Base-by-base conservation (phyloP, 64 coral and sea anemone genomes). In the Cladopsammia gracilis region DNA sequence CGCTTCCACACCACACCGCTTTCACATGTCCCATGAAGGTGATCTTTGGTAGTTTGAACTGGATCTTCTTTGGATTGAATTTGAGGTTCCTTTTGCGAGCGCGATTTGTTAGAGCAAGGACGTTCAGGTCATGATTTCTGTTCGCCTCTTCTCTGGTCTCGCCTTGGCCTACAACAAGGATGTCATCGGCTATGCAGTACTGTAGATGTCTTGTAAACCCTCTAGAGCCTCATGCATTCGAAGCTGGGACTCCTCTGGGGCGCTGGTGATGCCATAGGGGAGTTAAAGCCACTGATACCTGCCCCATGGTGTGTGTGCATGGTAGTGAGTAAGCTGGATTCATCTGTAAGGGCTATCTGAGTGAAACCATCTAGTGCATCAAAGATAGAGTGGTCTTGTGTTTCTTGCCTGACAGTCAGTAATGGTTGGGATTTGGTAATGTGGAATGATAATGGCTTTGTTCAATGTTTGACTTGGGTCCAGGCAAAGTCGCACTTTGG, bases 151-250 rank as follows among this genome's bases (percentile, higher is more conserved):
- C 54, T 89, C 34, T 2, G 87, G 53, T 62, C 54, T 89, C 19
- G 19, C 53, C 89, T 80, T 80, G 76, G 18, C 76, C 48, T 19
- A 70, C 62, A 7, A 90, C 49, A 19, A 81, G 34, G 23, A 90
- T 82, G 70, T 90, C 89, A 82, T 90, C 61, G 26, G 46, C 76
- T 60, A 90, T 90, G 54, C 89, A 80, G 34, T n/a, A n/a, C n/a
- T n/a, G n/a, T 80, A 78, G 48, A 71, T 25, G 46, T 60, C 88
- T 51, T 66, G 72, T 16, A 79, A 60, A 16, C 3, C 88, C 58
- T 79, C 34, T 18, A 90, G 73, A 23, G 43, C 88, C 23, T 79
- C 43, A 13, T 79, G 61, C 62, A 90, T 78, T 79, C 58, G 26
- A 59, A 68, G 23, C 68, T 91, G 77, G n/a, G 83, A 91, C 71